Base-by-base conservation (phyloP, 2,888 invertebrate species). In the Nomada ferruginata region DNA sequence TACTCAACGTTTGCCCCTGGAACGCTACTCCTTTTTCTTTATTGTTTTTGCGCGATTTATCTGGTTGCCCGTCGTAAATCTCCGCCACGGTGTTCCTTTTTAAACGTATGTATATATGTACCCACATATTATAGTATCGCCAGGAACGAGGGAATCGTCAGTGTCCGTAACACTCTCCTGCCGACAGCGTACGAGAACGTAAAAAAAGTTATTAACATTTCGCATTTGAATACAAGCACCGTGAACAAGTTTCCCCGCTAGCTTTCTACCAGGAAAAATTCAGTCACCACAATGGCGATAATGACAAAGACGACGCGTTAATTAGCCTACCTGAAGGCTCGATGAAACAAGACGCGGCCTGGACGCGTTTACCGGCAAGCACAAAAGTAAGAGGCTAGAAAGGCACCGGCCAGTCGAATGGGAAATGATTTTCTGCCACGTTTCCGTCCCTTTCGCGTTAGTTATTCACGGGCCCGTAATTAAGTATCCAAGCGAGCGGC, bases 371-470 rank as follows among this genome's bases (percentile, higher is more conserved):
- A 78, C 29, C 52, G 36, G 29, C 72, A 11, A 52, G 52, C 50
- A 36, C 42, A 57, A 60, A 61, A 20, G 53, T 29, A 36, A 65
- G 52, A 63, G 44, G n/a, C 44, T 20, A 26, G 61, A 26, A 18
- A 55, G 50, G 66, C 60, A 4, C 42, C 55, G 42, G 42, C 23
- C 7, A 7, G 0, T 36, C 47, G 76, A 79, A 76, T 79, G 68
- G 81, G 84, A 83, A 85, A 84, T 84, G 83, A 85, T 85, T 85
- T 85, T 84, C 81, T 85, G 81, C 79, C 76, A 74, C 55, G 74
- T 74, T 69, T 71, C 71, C 76, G 66, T 59, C 76, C 74, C 71
- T 68, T 77, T 72, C 82, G 26, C 72, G 55, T 66, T 68, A 29
- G 26, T 77, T 71, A 59, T 69, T 65, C 64, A 63, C 63, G 29